phyloP scores from a whole-genome alignment of 2,888 invertebrate genomes.

The Caenorhabditis zanzibari region DNA sequence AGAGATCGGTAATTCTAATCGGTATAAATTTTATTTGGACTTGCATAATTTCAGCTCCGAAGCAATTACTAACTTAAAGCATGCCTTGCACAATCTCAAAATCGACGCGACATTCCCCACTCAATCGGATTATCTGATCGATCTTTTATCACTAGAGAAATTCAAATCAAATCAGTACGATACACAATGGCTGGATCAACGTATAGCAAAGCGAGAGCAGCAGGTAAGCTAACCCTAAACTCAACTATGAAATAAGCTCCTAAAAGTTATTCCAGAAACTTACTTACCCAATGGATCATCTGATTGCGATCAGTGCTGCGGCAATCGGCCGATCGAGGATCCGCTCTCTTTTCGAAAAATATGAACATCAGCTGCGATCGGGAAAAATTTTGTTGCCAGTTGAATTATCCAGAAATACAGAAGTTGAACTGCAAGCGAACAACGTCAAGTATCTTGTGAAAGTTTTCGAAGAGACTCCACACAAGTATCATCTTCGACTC shows the following conservation, averaged over 20 bases:
- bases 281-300: slow-evolving; percentile 30
- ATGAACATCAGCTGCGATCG: slow-evolving; percentile 24
- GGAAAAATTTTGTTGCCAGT: slow-evolving; percentile 56
- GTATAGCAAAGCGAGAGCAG: slow-evolving; percentile 88
- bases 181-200: slow-evolving; percentile 96
- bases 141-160: slow-evolving; percentile 92
- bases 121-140: slow-evolving; percentile 91
- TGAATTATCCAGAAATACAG: slow-evolving; percentile 16
- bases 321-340: slow-evolving; percentile 49
- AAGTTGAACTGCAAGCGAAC: slow-evolving; percentile 27
- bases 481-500: slow-evolving; percentile 39
- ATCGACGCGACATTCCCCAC: slow-evolving; percentile 98
- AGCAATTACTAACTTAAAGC: slow-evolving; percentile 88
- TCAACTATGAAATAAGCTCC: not conserved
- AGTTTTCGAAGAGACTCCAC: slow-evolving; percentile 32
- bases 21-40: slow-evolving; percentile 54
- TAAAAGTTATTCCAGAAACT: slow-evolving; percentile 38
- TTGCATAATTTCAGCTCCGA: slow-evolving; percentile 44
- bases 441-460: slow-evolving; percentile 42
- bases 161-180: slow-evolving; percentile 94
- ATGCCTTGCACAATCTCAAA: slow-evolving; percentile 96
- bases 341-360: slow-evolving; percentile 34
- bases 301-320: slow-evolving; percentile 48
- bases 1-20: slow-evolving; percentile 90
- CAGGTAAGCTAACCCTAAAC: slow-evolving; percentile 8